Evolutionary conservation across 1,140 invertebrate genomes (phyloP), one percentile per base, ranked within the genome.

Genomic region (Drosophila ogumai): DNA sequence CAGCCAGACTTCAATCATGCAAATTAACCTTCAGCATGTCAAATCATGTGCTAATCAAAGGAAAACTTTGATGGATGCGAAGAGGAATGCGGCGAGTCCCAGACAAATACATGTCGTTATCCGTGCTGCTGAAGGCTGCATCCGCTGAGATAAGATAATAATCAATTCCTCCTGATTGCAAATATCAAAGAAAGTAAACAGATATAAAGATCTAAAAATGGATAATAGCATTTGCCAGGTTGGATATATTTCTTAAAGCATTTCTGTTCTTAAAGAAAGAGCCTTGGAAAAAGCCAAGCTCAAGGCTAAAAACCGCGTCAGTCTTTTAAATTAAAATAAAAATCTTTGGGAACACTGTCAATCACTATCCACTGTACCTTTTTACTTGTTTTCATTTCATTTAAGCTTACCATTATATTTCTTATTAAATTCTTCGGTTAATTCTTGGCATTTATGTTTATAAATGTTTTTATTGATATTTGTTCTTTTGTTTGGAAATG

Each of bases 11-110:
- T 58, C 66, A 71, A 58, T 58, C 52, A 72, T 58, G 68, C 66
- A 72, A 72, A 72, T 72, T 72, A 71, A 71, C 66, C 68, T 58
- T 72, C 68, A 59, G 44, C 66, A 41, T 58, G 61, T 67, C 61
- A 66, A 69, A 67, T 67, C n/a, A 34, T 52, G 25, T 31, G 46
- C 46, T 69, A 72, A 72, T 72, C 66, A 72, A 72, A 59, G 36
- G 36, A 3, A 19, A 50, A 72, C 31, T 59, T 59, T 72, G 66
- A 72, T 72, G 54, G 66, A 72, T 72, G 52, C 19, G 41, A 69
- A 36, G 56, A 36, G 68, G n/a, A 68, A 68, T 68, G 63, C 46
- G 31, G 5, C 17, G 7, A 17, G n/a, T 55, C 19, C 13, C 10
- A 9, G 34, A 10, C 34, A 32, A 12, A 57, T 47, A 15, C 13